Base-by-base conservation (phyloP, 2,797 vertebrate species). In the Tarsius wallacei region DNA sequence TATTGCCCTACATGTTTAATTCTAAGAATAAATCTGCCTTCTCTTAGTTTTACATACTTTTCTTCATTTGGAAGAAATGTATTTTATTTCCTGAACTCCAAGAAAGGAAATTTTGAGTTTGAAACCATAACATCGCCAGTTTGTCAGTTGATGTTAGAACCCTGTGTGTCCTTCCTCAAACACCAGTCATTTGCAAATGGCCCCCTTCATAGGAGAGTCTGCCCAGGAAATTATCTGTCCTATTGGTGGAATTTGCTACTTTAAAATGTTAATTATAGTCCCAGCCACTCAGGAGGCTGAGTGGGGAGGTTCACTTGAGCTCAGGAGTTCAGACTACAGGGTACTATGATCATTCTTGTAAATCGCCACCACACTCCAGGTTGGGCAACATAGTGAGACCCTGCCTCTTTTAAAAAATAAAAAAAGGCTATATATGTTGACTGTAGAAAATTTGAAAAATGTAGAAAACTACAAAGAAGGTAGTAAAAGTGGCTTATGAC, bases 21-120 rank as follows among this genome's bases (percentile, higher is more conserved):
- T 94, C 83, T 96, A 19, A 64, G 28, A 59, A 24, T 93, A 71
- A 55, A 22, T 55, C 47, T 83, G 1, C n/a, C 33, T 70, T 88
- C 31, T 94, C 3, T 47, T 63, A 71, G 24, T 74, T 87, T 78
- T 87, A 64, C 61, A 28, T 28, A 11, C 2, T 90, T 73, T 7
- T 86, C 22, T 57, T 91, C 57, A 14, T 11, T 77, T 87, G 17
- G 36, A 86, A 49, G 36, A 92, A 61, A 36, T 71, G 9, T 31
- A 81, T 89, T 91, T 84, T 93, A 61, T 68, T 86, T 95, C 74
- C 36, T 76, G 9, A 82, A 55, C 64, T 66, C 49, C 3, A 9
- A 33, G 33, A 57, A 90, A 74, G 49, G 28, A 28, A 83, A 49
- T 63, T 80, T 90, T 68, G 42, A 42, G 33, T 66, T 86, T 55